Conservation (phyloP, 1,140 invertebrate species). For the Rhopalosiphum padi region DNA sequence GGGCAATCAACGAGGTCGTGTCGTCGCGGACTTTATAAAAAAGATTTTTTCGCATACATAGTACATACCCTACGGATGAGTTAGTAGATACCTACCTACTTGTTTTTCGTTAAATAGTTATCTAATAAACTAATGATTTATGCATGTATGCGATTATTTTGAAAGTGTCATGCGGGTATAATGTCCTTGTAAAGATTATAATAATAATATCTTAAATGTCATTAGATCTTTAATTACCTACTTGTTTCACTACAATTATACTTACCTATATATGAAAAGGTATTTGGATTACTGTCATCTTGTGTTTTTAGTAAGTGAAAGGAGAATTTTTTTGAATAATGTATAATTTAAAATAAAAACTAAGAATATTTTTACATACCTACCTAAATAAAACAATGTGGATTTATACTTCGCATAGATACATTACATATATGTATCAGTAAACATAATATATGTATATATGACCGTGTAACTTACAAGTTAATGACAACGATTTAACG, state of each 20-base stretch:
- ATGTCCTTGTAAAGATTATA: conserved; percentile 45
- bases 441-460: not conserved
- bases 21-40: not conserved
- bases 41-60: not conserved
- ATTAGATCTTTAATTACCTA: conserved; percentile 30
- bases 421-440: not conserved
- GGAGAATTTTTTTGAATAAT: not conserved
- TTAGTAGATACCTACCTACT: not conserved
- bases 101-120: conserved; percentile 10
- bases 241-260: not conserved
- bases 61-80: not conserved
- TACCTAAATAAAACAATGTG: not conserved
- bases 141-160: not conserved
- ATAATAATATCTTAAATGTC: conserved; percentile 53
- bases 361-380: not conserved
- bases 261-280: not conserved
- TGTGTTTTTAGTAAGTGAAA: not conserved
- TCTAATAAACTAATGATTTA: conserved; percentile 32
- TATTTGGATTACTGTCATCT: not conserved
- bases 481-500: not conserved
- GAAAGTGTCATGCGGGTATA: conserved; percentile 36
- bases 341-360: not conserved
- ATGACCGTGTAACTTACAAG: not conserved
- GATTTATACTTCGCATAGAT: not conserved
- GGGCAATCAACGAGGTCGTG: not conserved